These are phyloP conservation scores for Parthenolecanium corni DNA, from an alignment of 2,888 invertebrate genomes.

Conservation along the genomic window DNA sequence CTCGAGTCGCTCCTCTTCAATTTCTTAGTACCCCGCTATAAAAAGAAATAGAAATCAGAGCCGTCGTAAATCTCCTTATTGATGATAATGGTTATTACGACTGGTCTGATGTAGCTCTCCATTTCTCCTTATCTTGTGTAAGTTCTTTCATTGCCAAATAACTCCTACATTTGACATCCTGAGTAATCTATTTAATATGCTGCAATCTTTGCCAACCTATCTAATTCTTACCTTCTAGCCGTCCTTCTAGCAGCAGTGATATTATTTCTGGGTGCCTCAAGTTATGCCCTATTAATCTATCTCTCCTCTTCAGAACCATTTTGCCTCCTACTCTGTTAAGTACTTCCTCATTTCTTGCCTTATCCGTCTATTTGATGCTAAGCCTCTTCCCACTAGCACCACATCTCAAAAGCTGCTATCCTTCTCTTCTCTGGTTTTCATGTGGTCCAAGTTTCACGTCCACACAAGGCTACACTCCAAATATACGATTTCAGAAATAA, in stretches of 20 bases:
- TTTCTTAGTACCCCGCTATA: too few species aligned
- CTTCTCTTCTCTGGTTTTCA: too few species aligned
- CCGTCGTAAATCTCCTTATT: too few species aligned
- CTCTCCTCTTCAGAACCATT: slow-evolving; percentile 1
- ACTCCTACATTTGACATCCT: neutral
- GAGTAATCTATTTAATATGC: neutral
- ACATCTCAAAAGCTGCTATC: slow-evolving; percentile 18
- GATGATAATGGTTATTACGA: too few species aligned
- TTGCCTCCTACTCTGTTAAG: slow-evolving; percentile 16
- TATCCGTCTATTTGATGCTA: slow-evolving; percentile 22
- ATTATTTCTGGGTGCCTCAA: slow-evolving; percentile 1
- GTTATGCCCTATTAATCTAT: slow-evolving; percentile 13
- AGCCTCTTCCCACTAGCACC: slow-evolving; percentile 16
- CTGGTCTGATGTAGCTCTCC: too few species aligned
- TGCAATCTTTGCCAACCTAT: neutral
- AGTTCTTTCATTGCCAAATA: neutral
- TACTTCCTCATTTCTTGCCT: too few species aligned
- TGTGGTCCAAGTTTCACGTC: slow-evolving; percentile 16
- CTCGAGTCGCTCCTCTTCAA: too few species aligned
- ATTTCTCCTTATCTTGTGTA: neutral
- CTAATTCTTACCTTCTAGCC: neutral
- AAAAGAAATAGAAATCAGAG: too few species aligned
- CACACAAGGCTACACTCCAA: slow-evolving; percentile 19
- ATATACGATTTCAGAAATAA: slow-evolving; percentile 7
- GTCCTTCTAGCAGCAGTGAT: neutral